Evolutionary conservation across 2,888 invertebrate species (phyloP).

Genomic region (Meliscaeva auricollis): DNA sequence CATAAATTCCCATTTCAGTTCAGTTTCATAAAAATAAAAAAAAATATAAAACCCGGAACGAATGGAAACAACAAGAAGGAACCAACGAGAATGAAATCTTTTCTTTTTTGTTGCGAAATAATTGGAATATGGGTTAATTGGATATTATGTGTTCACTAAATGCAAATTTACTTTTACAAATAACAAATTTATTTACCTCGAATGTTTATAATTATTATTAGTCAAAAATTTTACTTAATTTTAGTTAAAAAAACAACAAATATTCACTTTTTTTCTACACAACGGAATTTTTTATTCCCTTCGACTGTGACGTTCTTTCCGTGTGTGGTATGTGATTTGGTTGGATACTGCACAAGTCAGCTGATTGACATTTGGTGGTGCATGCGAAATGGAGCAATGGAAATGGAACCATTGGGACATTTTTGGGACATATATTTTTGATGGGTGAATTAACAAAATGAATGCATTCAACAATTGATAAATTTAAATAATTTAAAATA

Average conservation of each 20-base stretch:
- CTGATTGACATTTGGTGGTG: constrained; percentile 55
- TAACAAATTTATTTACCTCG: constrained; percentile 29
- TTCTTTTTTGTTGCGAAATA: constrained; percentile 73
- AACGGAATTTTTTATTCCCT: constrained; percentile 53
- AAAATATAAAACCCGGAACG: constrained; percentile 57
- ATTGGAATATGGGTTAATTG: constrained; percentile 74
- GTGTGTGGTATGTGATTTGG: constrained; percentile 52
- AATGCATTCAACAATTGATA: constrained; percentile 11
- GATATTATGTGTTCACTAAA: constrained; percentile 51
- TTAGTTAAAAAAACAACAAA: constrained; percentile 12
- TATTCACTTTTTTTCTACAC: constrained; percentile 35
- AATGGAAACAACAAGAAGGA: constrained; percentile 65
- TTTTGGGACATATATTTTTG: constrained; percentile 53
- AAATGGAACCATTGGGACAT: constrained; percentile 51
- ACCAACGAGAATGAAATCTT: constrained; percentile 43
- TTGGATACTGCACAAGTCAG: constrained; percentile 71
- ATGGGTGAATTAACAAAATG: constrained; percentile 11
- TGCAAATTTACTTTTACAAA: constrained; percentile 9
- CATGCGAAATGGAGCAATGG: constrained; percentile 38
- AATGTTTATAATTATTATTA: constrained; percentile 12
- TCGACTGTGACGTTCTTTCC: constrained; percentile 61
- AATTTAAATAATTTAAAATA: not conserved
- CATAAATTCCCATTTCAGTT: constrained; percentile 45
- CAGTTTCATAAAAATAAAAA: constrained; percentile 47
- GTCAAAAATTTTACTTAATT: constrained; percentile 28